Percentiles rank a stretch among this genome's conserved stretches.
Evolutionary conservation across 1,140 invertebrate genomes (phyloP).

Genomic region (Heliothis virescens): DNA sequence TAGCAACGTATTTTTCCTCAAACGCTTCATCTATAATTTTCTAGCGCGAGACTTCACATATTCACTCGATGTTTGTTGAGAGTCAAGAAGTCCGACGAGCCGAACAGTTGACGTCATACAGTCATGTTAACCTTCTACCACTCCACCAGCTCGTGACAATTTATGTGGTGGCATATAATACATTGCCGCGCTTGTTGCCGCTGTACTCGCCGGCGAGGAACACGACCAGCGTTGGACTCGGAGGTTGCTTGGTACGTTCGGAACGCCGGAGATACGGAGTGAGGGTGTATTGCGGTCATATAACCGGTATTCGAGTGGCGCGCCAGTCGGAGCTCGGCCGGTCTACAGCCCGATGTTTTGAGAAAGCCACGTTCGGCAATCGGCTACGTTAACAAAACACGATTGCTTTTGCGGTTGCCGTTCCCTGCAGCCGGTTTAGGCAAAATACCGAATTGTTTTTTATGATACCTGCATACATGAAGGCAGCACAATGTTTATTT

Average conservation of each 20-base stretch:
- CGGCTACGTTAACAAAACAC: constrained; percentile 79
- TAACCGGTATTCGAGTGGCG: constrained; percentile 83
- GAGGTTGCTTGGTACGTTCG: constrained; percentile 27
- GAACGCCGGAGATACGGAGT: constrained; percentile 54
- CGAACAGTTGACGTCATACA: constrained; percentile 83
- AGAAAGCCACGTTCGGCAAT: constrained; percentile 82
- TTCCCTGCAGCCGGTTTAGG: constrained; percentile 63
- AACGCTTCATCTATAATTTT: constrained; percentile 73
- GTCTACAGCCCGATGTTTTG: constrained; percentile 77
- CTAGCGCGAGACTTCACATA: constrained; percentile 75
- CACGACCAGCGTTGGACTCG: constrained; percentile 55
- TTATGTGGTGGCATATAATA: constrained; percentile 46
- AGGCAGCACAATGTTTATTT: constrained; percentile 48
- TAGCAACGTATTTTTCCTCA: constrained; percentile 61
- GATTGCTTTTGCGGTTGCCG: constrained; percentile 69
- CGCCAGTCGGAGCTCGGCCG: constrained; percentile 76
- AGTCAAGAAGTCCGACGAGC: constrained; percentile 81
- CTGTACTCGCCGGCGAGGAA: constrained; percentile 41
- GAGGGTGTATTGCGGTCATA: constrained; percentile 82
- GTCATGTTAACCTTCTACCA: constrained; percentile 77
- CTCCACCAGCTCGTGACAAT: constrained; percentile 52
- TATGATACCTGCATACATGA: constrained; percentile 54
- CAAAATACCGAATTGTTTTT: constrained; percentile 68
- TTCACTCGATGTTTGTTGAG: constrained; percentile 78
- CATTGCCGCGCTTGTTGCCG: constrained; percentile 58